These are phyloP conservation scores for Scolopax mira DNA, from an alignment of 2,113 vertebrate genomes.

Conservation along the genomic window DNA sequence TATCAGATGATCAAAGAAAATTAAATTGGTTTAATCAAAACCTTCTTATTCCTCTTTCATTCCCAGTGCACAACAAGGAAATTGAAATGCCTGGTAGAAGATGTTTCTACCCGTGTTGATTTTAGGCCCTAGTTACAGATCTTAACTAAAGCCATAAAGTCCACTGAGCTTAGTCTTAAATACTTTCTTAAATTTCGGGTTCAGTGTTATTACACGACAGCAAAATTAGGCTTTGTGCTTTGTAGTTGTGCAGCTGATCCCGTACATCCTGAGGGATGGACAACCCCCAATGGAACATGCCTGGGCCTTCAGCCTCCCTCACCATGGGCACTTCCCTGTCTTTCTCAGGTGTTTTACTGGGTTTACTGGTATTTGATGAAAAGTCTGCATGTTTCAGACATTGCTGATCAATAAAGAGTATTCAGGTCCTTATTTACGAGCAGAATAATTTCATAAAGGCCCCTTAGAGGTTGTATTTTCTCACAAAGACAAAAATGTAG, in stretches of 20 bases:
- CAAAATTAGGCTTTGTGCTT: not conserved
- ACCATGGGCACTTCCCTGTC: not conserved
- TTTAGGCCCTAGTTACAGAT: not conserved
- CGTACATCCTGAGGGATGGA: not conserved
- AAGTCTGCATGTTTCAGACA: not conserved
- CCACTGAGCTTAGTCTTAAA: not conserved
- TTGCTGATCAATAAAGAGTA: not conserved
- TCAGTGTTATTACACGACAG: not conserved
- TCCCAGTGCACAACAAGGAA: not conserved
- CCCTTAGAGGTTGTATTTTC: not conserved
- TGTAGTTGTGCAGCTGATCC: not conserved
- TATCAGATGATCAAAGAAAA: not conserved
- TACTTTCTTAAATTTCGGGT: not conserved
- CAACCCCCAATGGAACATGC: fast-evolving
- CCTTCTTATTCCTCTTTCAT: not conserved
- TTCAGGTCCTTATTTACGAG: not conserved
- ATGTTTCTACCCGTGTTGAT: not conserved
- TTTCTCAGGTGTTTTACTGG: not conserved
- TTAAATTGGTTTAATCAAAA: not conserved
- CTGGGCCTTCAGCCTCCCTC: not conserved
- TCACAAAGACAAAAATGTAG: not conserved
- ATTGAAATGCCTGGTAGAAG: not conserved
- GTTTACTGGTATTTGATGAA: not conserved
- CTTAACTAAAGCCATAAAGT: not conserved
- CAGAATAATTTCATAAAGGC: not conserved